These are phyloP conservation scores for Spinus pinus DNA, from an alignment of 2,797 vertebrate species.

Conservation along the genomic window DNA sequence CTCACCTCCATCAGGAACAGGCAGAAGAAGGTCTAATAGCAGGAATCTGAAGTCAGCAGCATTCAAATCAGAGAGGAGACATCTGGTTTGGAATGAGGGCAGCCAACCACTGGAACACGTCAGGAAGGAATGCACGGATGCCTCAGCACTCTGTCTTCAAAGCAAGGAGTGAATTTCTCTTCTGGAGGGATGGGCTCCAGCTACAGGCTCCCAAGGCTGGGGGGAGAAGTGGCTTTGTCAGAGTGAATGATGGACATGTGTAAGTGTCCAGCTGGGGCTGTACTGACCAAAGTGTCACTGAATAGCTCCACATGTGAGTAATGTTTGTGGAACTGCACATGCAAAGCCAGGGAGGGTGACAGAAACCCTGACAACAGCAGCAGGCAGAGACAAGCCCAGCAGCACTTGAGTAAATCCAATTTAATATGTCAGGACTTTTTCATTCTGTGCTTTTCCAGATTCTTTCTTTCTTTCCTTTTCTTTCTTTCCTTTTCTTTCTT, in stretches of 20 bases:
- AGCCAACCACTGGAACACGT: background rate
- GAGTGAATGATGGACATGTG: background rate
- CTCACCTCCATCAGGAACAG: background rate
- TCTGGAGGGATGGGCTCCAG: background rate
- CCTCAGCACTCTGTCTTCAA: background rate
- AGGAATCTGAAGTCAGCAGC: background rate
- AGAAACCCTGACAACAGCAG: background rate
- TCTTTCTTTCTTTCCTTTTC: background rate
- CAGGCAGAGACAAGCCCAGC: background rate
- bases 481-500: background rate
- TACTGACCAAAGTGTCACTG: background rate
- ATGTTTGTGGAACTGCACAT: background rate
- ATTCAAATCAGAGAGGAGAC: background rate
- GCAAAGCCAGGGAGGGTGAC: background rate
- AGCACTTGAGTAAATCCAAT: background rate
- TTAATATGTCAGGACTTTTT: background rate
- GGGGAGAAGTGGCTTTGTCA: background rate
- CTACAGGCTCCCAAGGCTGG: fast-evolving
- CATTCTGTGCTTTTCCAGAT: background rate
- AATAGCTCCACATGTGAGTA: background rate
- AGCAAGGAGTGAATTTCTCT: background rate
- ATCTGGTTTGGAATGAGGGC: conserved; percentile 8
- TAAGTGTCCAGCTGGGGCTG: background rate
- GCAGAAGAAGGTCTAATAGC: background rate
- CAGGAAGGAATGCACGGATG: background rate